A percentile compares a stretch with the other conserved stretches of the same genome.
phyloP scores from a whole-genome alignment of 2,888 invertebrate genomes.

The Drosophila eohydei region DNA sequence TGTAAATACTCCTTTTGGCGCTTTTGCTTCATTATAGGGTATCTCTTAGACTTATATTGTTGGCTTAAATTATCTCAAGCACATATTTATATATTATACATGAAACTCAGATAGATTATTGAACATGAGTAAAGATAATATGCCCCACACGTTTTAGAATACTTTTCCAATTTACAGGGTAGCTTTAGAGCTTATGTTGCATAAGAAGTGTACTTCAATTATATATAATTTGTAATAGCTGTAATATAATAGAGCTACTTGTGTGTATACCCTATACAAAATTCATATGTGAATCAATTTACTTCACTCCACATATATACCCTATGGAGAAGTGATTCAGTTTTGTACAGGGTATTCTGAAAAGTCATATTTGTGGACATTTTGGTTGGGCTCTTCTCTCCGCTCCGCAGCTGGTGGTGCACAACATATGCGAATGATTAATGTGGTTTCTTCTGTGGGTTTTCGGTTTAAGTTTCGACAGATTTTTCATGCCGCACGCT shows the following conservation, averaged over 20 bases:
- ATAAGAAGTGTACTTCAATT: not conserved
- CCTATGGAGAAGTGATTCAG: not conserved
- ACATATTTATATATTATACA: too few species aligned
- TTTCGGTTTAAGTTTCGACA: slow-evolving; percentile 32
- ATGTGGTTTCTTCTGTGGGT: slow-evolving; percentile 60
- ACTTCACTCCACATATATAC: not conserved
- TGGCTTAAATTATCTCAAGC: not conserved
- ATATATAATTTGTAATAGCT: not conserved
- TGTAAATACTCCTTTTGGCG: too few species aligned
- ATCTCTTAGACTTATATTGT: too few species aligned
- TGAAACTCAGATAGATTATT: too few species aligned
- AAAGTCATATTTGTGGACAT: slow-evolving; percentile 31
- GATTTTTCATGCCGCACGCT: slow-evolving; percentile 21
- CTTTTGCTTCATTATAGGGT: too few species aligned
- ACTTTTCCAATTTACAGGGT: not conserved
- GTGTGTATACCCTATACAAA: not conserved
- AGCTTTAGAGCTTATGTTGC: not conserved
- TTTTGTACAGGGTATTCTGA: slow-evolving; percentile 9
- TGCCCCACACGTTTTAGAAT: too few species aligned
- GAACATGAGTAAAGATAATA: too few species aligned
- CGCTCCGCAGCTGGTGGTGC: slow-evolving; percentile 23
- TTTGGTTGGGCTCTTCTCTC: slow-evolving; percentile 11
- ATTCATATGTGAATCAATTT: too few species aligned
- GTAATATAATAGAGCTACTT: not conserved
- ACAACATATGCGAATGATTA: slow-evolving; percentile 69